These are phyloP conservation scores for Austrofundulus limnaeus DNA, from an alignment of 2,113 vertebrate genomes.

Conservation along the genomic window DNA sequence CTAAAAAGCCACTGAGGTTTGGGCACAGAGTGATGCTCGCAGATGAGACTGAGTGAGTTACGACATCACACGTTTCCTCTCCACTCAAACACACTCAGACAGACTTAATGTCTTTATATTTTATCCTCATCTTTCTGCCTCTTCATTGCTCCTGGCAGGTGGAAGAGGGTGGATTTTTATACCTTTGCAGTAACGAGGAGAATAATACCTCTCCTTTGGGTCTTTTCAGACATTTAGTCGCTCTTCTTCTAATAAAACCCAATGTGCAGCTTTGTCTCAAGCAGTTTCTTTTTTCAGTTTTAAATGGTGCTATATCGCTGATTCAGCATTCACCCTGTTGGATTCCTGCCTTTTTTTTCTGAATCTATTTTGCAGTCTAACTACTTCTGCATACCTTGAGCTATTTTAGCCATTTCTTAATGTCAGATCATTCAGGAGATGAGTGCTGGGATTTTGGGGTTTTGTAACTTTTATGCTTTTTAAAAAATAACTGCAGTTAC, in stretches of 20 bases:
- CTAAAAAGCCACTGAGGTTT: slow-evolving; percentile 51
- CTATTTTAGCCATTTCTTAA: no score
- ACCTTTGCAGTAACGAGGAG: slow-evolving; percentile 61
- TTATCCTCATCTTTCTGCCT: slow-evolving; percentile 63
- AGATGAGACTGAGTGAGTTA: slow-evolving; percentile 62
- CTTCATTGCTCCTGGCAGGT: slow-evolving; percentile 65
- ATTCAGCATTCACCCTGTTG: not conserved
- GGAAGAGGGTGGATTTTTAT: slow-evolving; percentile 71
- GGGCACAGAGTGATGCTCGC: slow-evolving; percentile 28
- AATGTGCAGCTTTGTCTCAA: slow-evolving; percentile 57
- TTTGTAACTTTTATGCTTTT: no score
- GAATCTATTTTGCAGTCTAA: no score
- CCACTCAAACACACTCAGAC: slow-evolving; percentile 30
- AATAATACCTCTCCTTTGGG: slow-evolving; percentile 68
- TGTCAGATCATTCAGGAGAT: no score
- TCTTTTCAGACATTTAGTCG: slow-evolving; percentile 81
- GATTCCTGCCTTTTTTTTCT: not conserved
- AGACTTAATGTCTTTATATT: slow-evolving; percentile 38
- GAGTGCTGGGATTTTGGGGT: no score
- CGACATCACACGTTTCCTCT: slow-evolving; percentile 61
- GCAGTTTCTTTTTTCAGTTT: slow-evolving; percentile 46
- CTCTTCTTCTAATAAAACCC: slow-evolving; percentile 77
- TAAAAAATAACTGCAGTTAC: no score
- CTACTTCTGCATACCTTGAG: no score
- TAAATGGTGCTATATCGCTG: slow-evolving; percentile 22